These are phyloP conservation scores for Xestia xanthographa DNA, from an alignment of 2,888 invertebrate genomes.

Conservation along the genomic window DNA sequence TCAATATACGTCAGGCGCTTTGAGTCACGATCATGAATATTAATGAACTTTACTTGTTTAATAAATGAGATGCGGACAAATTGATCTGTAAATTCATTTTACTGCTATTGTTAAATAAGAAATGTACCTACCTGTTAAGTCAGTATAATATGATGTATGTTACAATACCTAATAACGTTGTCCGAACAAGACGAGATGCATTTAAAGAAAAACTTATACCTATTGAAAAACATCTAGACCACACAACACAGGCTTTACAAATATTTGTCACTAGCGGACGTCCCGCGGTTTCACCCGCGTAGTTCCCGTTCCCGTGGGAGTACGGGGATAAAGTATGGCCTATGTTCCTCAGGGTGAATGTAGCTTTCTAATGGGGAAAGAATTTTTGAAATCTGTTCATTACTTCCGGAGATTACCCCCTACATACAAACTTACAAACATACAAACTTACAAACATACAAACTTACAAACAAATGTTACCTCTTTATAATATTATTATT, in stretches of 20 bases:
- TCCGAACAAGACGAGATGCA: not conserved
- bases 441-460: too few relatives aligned
- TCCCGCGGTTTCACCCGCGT: too few relatives aligned
- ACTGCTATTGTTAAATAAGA: not conserved
- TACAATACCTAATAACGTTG: not conserved
- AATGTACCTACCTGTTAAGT: not conserved
- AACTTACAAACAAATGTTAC: too few relatives aligned
- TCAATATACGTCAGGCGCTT: slow-evolving; percentile 52
- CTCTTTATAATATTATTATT: too few relatives aligned
- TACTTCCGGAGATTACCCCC: too few relatives aligned
- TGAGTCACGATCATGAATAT: slow-evolving; percentile 46
- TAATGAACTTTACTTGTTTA: slow-evolving; percentile 32
- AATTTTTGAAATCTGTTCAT: too few relatives aligned
- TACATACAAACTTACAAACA: too few relatives aligned
- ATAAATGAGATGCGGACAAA: slow-evolving; percentile 17
- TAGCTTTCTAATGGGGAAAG: too few relatives aligned
- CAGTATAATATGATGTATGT: not conserved
- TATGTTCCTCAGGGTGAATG: too few relatives aligned
- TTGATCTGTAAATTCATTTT: not conserved
- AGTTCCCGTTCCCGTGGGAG: too few relatives aligned
- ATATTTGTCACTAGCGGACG: not conserved
- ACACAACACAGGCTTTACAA: not conserved
- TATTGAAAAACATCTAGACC: not conserved
- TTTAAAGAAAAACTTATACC: not conserved
- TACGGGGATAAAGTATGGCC: too few relatives aligned